phyloP scores from a whole-genome alignment of 1,140 invertebrate genomes.

The Helicoverpa zea region DNA sequence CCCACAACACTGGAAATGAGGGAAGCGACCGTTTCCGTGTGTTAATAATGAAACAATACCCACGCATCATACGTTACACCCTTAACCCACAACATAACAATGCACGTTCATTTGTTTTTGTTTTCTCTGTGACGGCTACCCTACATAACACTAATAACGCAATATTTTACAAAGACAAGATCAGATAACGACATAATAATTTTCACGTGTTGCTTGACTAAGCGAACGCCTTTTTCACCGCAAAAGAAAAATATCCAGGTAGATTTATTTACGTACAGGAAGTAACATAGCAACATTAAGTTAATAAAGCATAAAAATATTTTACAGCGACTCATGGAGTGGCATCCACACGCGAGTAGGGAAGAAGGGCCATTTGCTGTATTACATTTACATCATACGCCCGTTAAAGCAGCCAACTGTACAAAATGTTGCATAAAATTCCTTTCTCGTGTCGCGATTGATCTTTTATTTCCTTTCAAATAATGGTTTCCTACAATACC shows the following conservation, averaged over 20 bases:
- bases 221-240: slow-evolving; percentile 16
- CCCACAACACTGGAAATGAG: slow-evolving; percentile 27
- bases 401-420: slow-evolving; percentile 68
- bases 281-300: slow-evolving; percentile 56
- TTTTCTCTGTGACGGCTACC: slow-evolving; percentile 11
- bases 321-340: slow-evolving; percentile 64
- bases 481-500: slow-evolving; percentile 35
- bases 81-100: slow-evolving; percentile 24
- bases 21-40: not conserved
- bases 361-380: slow-evolving; percentile 71
- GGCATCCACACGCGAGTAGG: slow-evolving; percentile 61
- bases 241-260: slow-evolving; percentile 38
- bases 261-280: slow-evolving; percentile 51
- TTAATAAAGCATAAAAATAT: slow-evolving; percentile 70
- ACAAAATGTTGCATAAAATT: slow-evolving; percentile 75
- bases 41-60: slow-evolving; percentile 41
- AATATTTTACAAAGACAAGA: slow-evolving; percentile 40
- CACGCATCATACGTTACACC: slow-evolving; percentile 1
- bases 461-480: slow-evolving; percentile 48
- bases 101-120: slow-evolving; percentile 39
- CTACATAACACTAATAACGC: slow-evolving; percentile 32
- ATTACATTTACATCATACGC: slow-evolving; percentile 74
- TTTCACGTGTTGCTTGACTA: slow-evolving; percentile 25
- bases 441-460: slow-evolving; percentile 54
- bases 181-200: slow-evolving; percentile 42